A percentile compares a stretch with the other conserved stretches of the same genome.
Evolutionary conservation across 1,140 invertebrate genomes (phyloP).

Genomic region (Drosophila cardini): DNA sequence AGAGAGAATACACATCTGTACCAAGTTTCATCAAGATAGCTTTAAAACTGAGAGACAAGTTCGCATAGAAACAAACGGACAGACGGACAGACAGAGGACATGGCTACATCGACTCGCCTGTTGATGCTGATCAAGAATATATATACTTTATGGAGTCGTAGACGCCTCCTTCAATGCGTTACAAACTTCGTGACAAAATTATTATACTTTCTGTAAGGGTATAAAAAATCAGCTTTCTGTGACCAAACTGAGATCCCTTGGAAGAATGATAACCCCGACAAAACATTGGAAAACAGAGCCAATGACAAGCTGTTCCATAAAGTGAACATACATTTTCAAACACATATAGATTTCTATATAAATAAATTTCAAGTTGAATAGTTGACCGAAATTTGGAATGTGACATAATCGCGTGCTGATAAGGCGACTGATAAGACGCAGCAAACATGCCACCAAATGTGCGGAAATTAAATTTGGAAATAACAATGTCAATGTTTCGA

Average conservation of each 20-base stretch:
- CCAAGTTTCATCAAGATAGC: too few species aligned
- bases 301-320: slow-evolving; percentile 16
- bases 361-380: background rate
- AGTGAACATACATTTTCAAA: background rate
- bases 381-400: background rate
- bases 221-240: background rate
- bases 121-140: too few species aligned
- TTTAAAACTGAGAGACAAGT: too few species aligned
- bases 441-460: slow-evolving; percentile 2
- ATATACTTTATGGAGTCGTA: too few species aligned
- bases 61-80: too few species aligned
- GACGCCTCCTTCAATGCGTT: too few species aligned
- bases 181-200: too few species aligned
- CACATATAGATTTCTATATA: background rate
- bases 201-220: background rate
- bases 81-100: too few species aligned
- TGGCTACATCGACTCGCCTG: too few species aligned
- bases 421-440: slow-evolving; percentile 23
- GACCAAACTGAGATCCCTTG: background rate
- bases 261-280: slow-evolving; percentile 16
- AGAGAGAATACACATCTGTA: too few species aligned
- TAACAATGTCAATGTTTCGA: slow-evolving; percentile 1
- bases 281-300: slow-evolving; percentile 5
- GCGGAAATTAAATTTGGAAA: slow-evolving; percentile 14
- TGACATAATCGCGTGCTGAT: slow-evolving; percentile 30